These are phyloP conservation scores for Aleiodes alternator DNA, from an alignment of 2,888 invertebrate genomes.

Conservation along the genomic window DNA sequence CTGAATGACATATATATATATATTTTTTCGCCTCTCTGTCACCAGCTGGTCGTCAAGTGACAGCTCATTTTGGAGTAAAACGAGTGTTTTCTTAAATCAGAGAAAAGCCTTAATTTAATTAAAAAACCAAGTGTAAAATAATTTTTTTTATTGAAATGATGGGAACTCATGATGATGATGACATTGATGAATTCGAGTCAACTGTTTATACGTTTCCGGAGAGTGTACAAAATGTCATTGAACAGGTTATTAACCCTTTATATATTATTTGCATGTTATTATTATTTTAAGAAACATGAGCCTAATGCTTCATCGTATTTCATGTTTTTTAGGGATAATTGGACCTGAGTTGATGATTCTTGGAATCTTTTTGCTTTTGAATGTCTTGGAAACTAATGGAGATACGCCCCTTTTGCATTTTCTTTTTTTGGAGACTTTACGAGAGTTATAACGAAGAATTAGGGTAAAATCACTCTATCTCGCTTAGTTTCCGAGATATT, in stretches of 20 bases:
- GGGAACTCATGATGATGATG: slow-evolving; percentile 69
- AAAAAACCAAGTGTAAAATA: not conserved
- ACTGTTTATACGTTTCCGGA: slow-evolving; percentile 82
- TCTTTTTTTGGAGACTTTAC: too few species aligned
- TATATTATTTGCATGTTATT: slow-evolving; percentile 1
- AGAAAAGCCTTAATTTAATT: not conserved
- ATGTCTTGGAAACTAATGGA: too few species aligned
- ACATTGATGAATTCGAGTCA: slow-evolving; percentile 76
- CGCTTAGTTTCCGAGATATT: too few species aligned
- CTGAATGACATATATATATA: too few species aligned
- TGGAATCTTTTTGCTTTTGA: too few species aligned
- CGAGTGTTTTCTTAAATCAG: not conserved
- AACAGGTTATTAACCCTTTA: slow-evolving; percentile 79
- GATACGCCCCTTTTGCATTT: too few species aligned
- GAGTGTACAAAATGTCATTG: slow-evolving; percentile 93
- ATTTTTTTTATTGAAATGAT: not conserved
- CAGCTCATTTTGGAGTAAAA: slow-evolving; percentile 11
- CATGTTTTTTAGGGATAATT: too few species aligned
- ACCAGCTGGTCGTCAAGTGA: slow-evolving; percentile 13
- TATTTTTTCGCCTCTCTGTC: not conserved
- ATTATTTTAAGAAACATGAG: too few species aligned
- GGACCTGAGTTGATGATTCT: too few species aligned
- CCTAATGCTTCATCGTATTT: too few species aligned
- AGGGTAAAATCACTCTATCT: too few species aligned
- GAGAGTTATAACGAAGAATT: too few species aligned